phyloP scores from a whole-genome alignment of 2,797 vertebrate species.

The Coccyzus lansbergi region DNA sequence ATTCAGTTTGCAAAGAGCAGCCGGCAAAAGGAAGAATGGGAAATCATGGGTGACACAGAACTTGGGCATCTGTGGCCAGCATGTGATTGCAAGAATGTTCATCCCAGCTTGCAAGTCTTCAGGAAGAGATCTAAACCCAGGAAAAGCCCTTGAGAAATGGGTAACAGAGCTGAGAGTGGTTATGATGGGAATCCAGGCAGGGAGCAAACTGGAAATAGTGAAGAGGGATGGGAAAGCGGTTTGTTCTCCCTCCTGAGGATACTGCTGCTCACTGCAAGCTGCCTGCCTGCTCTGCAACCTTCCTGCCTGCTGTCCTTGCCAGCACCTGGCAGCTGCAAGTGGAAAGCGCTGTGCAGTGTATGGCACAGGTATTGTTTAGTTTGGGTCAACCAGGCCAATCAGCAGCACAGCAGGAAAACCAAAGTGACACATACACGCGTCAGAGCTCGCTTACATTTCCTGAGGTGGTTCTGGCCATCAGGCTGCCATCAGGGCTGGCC shows the following conservation, averaged over 20 bases:
- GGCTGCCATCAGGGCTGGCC: not conserved
- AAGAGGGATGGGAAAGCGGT: not conserved
- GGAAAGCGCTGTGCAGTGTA: not conserved
- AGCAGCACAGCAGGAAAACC: constrained; percentile 14
- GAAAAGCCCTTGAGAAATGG: not conserved
- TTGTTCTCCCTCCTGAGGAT: constrained; percentile 23
- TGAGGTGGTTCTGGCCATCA: constrained; percentile 3
- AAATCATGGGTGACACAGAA: not conserved
- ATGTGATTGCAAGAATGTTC: not conserved
- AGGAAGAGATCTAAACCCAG: constrained; percentile 18
- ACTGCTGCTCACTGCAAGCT: not conserved
- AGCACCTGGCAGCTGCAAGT: not conserved
- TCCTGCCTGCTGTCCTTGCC: not conserved
- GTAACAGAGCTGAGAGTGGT: not conserved
- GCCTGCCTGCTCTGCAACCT: not conserved
- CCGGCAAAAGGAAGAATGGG: rapidly evolving
- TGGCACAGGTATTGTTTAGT: constrained; percentile 37
- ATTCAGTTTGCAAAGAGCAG: not conserved
- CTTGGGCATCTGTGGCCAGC: not conserved
- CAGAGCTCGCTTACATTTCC: not conserved
- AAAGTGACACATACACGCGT: not conserved
- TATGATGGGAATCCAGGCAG: not conserved
- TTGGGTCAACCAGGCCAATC: not conserved
- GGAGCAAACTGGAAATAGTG: not conserved
- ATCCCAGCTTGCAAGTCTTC: not conserved